Evolutionary conservation across 2,113 vertebrate genomes (phyloP), one percentile per base, ranked within the genome.

Genomic region (Bos indicus): DNA sequence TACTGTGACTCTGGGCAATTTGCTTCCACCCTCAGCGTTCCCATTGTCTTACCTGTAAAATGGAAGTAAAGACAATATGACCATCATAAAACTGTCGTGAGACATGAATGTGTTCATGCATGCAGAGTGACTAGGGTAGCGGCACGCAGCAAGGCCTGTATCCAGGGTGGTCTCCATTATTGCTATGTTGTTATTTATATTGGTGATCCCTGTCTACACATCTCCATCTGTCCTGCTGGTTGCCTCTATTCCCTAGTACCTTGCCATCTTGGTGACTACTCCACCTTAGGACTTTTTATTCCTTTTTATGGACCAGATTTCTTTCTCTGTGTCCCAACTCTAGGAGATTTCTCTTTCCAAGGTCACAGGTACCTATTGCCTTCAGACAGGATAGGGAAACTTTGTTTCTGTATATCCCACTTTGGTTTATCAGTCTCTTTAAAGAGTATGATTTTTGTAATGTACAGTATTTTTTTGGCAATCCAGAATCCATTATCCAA

Each of bases 101-200:
- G 67, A 19, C 7, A 23, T 25, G 90, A 12, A n/a, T 2, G 43
- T 46, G n/a, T 13, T 40, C 16, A 11, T 1, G 16, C 40, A 16
- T 21, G 46, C 2, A 12, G 23, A 30, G 15, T 11, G 67, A 57
- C 1, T 9, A 10, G 17, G 23, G 25, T 1, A 11, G 85, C 0
- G 36, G 59, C 17, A 1, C 4, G 2, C 7, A 14, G 64, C 1
- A 17, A 48, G 23, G 10, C 0, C 91, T 9, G 19, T 9, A 4
- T 7, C 52, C 0, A 2, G 1, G 40, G 43, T 3, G 4, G 21
- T 51, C 14, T 51, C 48, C 57, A 4, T 6, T 1, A 15, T 3
- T 2, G 1, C 21, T 16, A 15, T 4, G 30, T 12, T 28, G 15
- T 9, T 51, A 6, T 23, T 59, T 8, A 7, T 25, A 25, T 23